A percentile compares a stretch with the other conserved stretches of the same genome.
These are phyloP conservation scores for Larimichthys polyactis DNA, from an alignment of 2,113 vertebrate genomes.

Conservation along the genomic window DNA sequence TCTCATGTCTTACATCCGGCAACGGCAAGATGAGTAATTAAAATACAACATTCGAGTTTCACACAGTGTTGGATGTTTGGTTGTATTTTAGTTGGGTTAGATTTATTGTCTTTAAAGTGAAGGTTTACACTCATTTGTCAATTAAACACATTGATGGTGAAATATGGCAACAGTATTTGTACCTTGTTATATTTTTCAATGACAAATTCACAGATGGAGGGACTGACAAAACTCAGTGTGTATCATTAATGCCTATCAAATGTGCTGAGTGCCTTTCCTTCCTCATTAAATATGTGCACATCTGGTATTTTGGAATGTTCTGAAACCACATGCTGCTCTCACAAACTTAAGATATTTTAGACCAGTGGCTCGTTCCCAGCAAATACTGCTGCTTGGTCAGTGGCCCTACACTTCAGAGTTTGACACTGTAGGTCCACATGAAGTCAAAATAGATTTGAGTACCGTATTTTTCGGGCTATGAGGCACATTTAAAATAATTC, in stretches of 20 bases:
- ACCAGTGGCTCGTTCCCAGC: no score
- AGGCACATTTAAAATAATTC: no score
- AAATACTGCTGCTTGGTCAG: no score
- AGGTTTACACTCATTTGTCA: background rate
- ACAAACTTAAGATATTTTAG: no score
- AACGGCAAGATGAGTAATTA: slow-evolving; percentile 3
- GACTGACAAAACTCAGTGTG: background rate
- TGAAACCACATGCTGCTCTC: background rate
- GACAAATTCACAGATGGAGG: background rate
- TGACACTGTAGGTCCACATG: no score
- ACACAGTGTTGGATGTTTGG: background rate
- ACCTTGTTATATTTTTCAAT: background rate
- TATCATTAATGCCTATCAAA: no score
- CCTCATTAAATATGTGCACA: background rate
- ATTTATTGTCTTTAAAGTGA: background rate
- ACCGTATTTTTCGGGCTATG: no score
- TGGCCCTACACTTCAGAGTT: no score
- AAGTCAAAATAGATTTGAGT: no score
- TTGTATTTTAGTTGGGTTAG: background rate
- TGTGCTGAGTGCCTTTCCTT: background rate
- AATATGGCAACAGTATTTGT: background rate
- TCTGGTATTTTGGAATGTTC: background rate
- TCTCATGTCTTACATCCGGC: background rate
- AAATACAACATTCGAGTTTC: background rate
- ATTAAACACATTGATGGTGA: background rate